These are phyloP conservation scores for Microctonus hyperodae DNA, from an alignment of 2,888 invertebrate species.

Conservation along the genomic window DNA sequence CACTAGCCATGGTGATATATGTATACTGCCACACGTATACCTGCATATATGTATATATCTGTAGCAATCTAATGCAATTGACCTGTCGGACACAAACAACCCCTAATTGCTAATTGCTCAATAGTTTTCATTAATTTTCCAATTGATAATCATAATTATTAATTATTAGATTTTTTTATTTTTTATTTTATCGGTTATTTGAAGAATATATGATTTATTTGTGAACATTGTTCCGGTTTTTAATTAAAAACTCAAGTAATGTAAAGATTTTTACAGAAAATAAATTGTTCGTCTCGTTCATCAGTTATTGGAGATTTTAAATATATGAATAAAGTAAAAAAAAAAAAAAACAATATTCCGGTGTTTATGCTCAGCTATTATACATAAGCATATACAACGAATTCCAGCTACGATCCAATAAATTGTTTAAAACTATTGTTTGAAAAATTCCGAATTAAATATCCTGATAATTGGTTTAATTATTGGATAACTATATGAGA, in stretches of 20 bases:
- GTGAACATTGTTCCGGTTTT: background rate
- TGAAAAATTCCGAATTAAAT: background rate
- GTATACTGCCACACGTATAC: background rate
- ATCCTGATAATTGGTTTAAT: background rate
- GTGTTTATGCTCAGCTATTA: background rate
- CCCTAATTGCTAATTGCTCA: constrained; percentile 41
- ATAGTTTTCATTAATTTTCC: constrained; percentile 40
- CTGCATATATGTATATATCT: background rate
- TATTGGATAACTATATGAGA: background rate
- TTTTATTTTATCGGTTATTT: background rate
- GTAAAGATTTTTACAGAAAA: too few species aligned
- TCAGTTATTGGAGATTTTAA: constrained; percentile 3
- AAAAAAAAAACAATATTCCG: too few species aligned
- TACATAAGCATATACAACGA: background rate
- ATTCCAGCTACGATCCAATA: background rate
- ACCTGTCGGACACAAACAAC: constrained; percentile 29
- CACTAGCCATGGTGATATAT: constrained; percentile 13
- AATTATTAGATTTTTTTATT: background rate
- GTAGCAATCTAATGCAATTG: constrained; percentile 8
- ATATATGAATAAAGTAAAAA: too few species aligned
- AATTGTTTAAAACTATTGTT: too few species aligned
- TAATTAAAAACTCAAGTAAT: background rate
- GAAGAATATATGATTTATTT: background rate
- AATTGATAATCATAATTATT: background rate
- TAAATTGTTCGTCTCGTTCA: too few species aligned